A percentile compares a stretch with the other conserved stretches of the same genome.
Conservation (phyloP, 2,797 vertebrate species). For the Channa striata region DNA sequence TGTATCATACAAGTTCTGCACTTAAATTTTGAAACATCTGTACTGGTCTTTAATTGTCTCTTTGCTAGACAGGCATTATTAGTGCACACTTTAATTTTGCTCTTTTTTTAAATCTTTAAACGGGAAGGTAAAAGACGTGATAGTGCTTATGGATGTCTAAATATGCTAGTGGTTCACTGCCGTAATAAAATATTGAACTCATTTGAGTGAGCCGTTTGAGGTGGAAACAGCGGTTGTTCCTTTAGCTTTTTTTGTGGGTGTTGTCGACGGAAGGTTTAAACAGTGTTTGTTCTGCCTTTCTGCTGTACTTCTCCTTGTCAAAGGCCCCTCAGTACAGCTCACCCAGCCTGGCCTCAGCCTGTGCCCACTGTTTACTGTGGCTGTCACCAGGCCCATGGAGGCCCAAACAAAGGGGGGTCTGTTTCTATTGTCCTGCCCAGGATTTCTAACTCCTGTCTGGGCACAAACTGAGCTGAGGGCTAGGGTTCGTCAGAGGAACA, state of each 20-base stretch:
- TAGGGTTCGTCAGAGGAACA: constrained; percentile 55
- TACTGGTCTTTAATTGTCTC: too few species aligned
- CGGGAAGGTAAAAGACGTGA: background rate
- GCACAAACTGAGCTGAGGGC: constrained; percentile 67
- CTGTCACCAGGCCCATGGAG: constrained; percentile 93
- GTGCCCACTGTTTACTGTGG: constrained; percentile 90
- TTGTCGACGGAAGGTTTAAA: constrained; percentile 48
- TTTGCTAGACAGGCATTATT: background rate
- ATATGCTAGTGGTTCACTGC: background rate
- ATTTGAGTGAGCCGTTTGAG: constrained; percentile 4
- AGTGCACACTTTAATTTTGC: background rate
- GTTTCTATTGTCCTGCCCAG: constrained; percentile 92
- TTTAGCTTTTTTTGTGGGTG: constrained; percentile 11
- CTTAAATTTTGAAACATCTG: too few species aligned
- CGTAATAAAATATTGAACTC: constrained; percentile 12
- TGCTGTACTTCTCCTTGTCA: constrained; percentile 86
- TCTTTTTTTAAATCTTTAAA: background rate
- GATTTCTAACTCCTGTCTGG: constrained; percentile 84
- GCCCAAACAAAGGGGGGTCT: constrained; percentile 94
- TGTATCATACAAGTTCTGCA: too few species aligned
- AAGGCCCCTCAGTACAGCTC: constrained; percentile 88
- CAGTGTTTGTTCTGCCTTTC: constrained; percentile 58
- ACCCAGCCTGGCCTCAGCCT: constrained; percentile 88
- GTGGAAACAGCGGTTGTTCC: background rate
- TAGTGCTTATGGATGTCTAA: background rate